These are phyloP conservation scores for Antheraea yamamai DNA, from an alignment of 2,888 invertebrate species.

Conservation along the genomic window DNA sequence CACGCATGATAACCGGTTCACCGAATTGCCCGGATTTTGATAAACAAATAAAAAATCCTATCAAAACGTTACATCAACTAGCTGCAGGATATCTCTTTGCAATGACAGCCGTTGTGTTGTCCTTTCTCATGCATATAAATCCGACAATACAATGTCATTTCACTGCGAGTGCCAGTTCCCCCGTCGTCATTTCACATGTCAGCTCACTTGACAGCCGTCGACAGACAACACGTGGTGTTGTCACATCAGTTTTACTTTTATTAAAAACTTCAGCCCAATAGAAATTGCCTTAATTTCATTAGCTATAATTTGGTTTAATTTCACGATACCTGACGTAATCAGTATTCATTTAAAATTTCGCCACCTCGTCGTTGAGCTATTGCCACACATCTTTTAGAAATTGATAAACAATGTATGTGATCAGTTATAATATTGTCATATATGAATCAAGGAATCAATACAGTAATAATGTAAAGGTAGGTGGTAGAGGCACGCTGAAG, in stretches of 20 bases:
- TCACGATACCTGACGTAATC: not conserved
- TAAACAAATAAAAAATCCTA: not conserved
- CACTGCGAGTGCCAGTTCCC: slow-evolving; percentile 35
- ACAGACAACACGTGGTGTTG: slow-evolving; percentile 67
- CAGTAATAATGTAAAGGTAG: too few relatives aligned
- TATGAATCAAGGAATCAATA: too few relatives aligned
- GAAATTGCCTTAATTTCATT: not conserved
- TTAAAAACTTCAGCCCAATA: slow-evolving; percentile 42
- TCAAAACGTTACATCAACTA: not conserved
- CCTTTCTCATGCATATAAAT: slow-evolving; percentile 54
- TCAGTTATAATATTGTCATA: too few relatives aligned
- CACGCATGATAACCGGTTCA: too few relatives aligned
- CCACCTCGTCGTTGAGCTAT: too few relatives aligned
- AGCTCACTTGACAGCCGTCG: slow-evolving; percentile 59
- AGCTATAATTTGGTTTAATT: not conserved
- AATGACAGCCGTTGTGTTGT: slow-evolving; percentile 26
- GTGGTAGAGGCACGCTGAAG: too few relatives aligned
- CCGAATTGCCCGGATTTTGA: not conserved
- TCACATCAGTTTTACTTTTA: slow-evolving; percentile 63
- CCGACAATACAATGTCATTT: slow-evolving; percentile 48
- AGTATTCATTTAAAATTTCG: not conserved
- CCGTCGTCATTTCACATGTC: slow-evolving; percentile 68
- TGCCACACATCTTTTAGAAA: too few relatives aligned
- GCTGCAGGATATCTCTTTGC: not conserved
- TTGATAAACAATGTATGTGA: too few relatives aligned